Conservation (phyloP, 2,888 invertebrate genomes). For the Dexiosoma caninum region DNA sequence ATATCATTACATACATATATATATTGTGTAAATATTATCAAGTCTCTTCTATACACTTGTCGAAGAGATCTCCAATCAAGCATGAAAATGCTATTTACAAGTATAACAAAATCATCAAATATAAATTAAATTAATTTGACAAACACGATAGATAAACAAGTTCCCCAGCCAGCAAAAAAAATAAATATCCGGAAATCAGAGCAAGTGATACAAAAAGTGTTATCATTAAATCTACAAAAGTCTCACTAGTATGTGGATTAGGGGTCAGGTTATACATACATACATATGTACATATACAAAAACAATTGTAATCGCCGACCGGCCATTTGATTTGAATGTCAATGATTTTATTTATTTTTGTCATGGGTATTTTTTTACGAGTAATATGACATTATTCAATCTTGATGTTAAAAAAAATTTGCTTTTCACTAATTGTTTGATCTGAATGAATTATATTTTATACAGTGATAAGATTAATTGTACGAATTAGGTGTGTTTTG, state of each 20-base stretch:
- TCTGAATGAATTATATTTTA: constrained; percentile 26
- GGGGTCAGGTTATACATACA: constrained; percentile 23
- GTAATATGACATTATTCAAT: constrained; percentile 1
- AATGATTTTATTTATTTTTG: constrained; percentile 43
- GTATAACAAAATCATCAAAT: constrained; percentile 49
- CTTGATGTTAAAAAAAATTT: neutral
- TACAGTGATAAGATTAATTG: constrained; percentile 45
- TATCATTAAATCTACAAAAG: constrained; percentile 7
- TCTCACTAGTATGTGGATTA: constrained; percentile 13
- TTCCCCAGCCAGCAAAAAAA: neutral
- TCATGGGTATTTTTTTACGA: neutral
- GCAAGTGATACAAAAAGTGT: constrained; percentile 1
- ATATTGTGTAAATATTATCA: constrained; percentile 31
- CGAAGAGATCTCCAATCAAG: constrained; percentile 47
- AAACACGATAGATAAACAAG: constrained; percentile 42
- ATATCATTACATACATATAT: too few relatives aligned
- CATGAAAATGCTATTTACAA: constrained; percentile 41
- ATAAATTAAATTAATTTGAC: constrained; percentile 50
- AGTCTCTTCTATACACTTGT: neutral
- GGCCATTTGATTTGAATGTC: constrained; percentile 48
- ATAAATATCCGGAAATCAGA: constrained; percentile 46
- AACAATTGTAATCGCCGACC: constrained; percentile 1
- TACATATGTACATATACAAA: too few relatives aligned
- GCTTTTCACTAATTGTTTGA: constrained; percentile 26
- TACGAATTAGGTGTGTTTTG: constrained; percentile 51